Percentiles rank a stretch among this genome's conserved stretches.
These are phyloP conservation scores for Apodemus sylvaticus DNA, from an alignment of 2,113 vertebrate species.

Conservation along the genomic window DNA sequence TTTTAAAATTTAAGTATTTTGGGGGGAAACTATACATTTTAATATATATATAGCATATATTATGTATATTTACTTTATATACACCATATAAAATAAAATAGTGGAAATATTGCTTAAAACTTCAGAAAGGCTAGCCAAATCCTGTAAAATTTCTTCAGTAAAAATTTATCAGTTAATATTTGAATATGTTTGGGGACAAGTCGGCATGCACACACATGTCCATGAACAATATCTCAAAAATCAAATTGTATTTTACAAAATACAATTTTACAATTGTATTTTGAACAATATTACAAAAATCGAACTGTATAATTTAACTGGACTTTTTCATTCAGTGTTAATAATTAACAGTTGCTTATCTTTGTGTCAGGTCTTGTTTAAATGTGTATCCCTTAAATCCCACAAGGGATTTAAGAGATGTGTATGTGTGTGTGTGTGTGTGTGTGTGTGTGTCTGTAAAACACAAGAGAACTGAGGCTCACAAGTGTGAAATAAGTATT, in stretches of 20 bases:
- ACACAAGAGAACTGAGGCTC: neutral
- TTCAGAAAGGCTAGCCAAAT: neutral
- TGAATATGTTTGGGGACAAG: neutral
- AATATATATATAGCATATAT: neutral
- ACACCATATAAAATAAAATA: neutral
- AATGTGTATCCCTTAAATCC: neutral
- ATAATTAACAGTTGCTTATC: neutral
- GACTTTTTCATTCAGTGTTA: neutral
- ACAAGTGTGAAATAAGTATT: neutral
- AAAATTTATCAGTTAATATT: neutral
- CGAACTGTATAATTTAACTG: slow-evolving; percentile 15
- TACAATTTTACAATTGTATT: no score
- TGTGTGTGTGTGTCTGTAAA: neutral
- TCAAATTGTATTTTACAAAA: neutral
- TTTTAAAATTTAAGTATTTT: neutral
- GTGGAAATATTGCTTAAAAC: neutral
- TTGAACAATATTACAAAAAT: no score
- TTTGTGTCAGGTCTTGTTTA: neutral
- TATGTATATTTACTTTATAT: neutral
- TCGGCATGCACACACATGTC: neutral
- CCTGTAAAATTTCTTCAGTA: neutral
- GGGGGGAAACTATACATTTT: neutral
- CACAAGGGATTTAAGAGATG: neutral
- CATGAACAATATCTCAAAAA: neutral
- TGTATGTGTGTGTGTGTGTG: neutral